Percentiles rank a stretch among this genome's conserved stretches.
Evolutionary conservation across 2,113 vertebrate species (phyloP).

Genomic region (Sterrhoptilus dennistouni): DNA sequence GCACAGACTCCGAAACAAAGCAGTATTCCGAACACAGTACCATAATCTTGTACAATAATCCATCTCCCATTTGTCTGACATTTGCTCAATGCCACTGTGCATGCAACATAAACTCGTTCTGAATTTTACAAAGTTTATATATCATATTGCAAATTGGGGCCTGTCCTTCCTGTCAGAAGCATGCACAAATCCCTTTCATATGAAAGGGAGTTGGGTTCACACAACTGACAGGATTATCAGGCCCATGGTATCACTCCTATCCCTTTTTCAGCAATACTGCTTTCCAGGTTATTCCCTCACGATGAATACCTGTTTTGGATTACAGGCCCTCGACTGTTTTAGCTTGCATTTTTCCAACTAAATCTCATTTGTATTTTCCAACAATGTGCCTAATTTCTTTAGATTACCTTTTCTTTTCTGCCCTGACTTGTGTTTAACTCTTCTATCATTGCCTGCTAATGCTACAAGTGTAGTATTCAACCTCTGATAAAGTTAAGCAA

Average conservation of each 20-base stretch:
- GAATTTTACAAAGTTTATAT: not conserved
- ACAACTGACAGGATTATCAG: conserved; percentile 56
- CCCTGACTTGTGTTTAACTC: not conserved
- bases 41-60: not conserved
- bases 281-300: conserved; percentile 65
- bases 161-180: conserved; percentile 31
- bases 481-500: not conserved
- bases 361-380: not conserved
- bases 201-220: conserved; percentile 17
- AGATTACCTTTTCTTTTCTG: not conserved
- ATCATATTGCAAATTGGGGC: not conserved
- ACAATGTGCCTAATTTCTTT: not conserved
- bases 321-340: not conserved
- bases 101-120: not conserved
- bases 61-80: not conserved
- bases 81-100: not conserved
- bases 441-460: not conserved
- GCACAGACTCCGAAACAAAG: not conserved
- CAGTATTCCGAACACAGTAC: not conserved
- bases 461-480: not conserved
- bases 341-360: conserved; percentile 23
- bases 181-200: conserved; percentile 37
- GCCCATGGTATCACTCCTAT: conserved; percentile 22
- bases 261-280: conserved; percentile 54
- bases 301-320: conserved; percentile 53